Conservation (phyloP, 2,797 vertebrate species). For the Gadopsis marmoratus region DNA sequence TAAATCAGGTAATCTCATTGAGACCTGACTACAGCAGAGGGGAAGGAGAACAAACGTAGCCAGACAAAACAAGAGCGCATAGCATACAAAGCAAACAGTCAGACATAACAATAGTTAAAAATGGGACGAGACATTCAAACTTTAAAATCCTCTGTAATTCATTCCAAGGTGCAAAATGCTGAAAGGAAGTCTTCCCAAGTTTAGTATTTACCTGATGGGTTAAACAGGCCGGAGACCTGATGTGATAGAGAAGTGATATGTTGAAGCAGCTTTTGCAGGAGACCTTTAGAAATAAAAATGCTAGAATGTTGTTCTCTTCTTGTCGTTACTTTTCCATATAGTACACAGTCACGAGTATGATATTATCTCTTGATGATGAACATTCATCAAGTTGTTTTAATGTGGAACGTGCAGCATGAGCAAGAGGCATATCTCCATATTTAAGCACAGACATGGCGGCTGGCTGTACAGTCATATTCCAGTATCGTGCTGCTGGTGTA, state of each 20-base stretch:
- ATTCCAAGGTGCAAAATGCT: background rate
- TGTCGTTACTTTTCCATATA: background rate
- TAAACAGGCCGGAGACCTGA: background rate
- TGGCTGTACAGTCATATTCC: background rate
- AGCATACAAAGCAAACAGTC: background rate
- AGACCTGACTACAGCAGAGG: background rate
- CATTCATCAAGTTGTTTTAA: background rate
- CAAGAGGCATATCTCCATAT: background rate
- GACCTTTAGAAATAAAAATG: background rate
- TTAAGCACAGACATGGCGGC: background rate
- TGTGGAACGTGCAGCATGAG: background rate
- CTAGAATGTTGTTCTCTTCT: background rate
- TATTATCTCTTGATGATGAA: background rate
- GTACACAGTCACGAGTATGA: background rate
- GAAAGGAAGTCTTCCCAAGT: background rate
- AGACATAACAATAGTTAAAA: background rate
- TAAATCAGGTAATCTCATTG: background rate
- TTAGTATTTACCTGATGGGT: background rate
- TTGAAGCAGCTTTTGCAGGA: background rate
- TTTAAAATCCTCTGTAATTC: background rate
- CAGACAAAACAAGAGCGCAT: background rate
- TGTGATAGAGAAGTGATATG: background rate
- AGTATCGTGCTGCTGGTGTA: background rate
- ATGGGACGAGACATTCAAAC: background rate
- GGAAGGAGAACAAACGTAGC: background rate